A percentile compares a stretch with the other conserved stretches of the same genome.
Conservation (phyloP, 1,140 invertebrate species). For the Leptestheria dahalacensis region DNA sequence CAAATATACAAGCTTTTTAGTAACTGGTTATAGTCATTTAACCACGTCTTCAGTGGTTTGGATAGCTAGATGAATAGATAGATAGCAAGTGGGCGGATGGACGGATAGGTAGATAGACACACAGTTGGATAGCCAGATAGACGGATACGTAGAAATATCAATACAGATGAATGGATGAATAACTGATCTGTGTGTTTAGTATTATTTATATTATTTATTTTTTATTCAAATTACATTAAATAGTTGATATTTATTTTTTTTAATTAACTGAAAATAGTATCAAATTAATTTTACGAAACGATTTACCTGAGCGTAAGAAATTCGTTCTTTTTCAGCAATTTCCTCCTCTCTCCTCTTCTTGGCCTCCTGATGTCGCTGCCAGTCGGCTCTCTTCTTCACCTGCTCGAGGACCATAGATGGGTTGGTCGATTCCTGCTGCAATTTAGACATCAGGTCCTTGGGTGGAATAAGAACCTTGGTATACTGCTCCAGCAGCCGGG, state of each 20-base stretch:
- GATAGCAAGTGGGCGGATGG: too few relatives aligned
- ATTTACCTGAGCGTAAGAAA: slow-evolving; percentile 22
- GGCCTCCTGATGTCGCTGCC: slow-evolving; percentile 85
- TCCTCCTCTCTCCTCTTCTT: slow-evolving; percentile 86
- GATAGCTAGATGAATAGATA: too few relatives aligned
- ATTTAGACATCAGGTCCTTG: slow-evolving; percentile 66
- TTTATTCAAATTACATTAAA: slow-evolving; percentile 10
- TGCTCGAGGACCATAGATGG: slow-evolving; percentile 68
- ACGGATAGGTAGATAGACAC: too few relatives aligned
- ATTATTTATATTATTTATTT: too few relatives aligned
- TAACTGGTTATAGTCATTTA: too few relatives aligned
- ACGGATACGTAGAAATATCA: too few relatives aligned
- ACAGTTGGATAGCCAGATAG: too few relatives aligned
- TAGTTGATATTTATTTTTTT: slow-evolving; percentile 11
- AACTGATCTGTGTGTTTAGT: too few relatives aligned
- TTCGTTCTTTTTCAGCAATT: slow-evolving; percentile 70
- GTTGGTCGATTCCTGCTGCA: slow-evolving; percentile 61
- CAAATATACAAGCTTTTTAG: too few relatives aligned
- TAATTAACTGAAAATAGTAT: slow-evolving; percentile 9
- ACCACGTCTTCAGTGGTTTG: too few relatives aligned
- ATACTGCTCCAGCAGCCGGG: slow-evolving; percentile 93
- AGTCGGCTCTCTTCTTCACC: slow-evolving; percentile 87
- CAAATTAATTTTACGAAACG: not conserved
- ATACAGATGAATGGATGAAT: too few relatives aligned
- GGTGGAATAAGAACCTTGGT: slow-evolving; percentile 89